These are phyloP conservation scores for Rostratula benghalensis DNA, from an alignment of 2,113 vertebrate species.

Conservation along the genomic window DNA sequence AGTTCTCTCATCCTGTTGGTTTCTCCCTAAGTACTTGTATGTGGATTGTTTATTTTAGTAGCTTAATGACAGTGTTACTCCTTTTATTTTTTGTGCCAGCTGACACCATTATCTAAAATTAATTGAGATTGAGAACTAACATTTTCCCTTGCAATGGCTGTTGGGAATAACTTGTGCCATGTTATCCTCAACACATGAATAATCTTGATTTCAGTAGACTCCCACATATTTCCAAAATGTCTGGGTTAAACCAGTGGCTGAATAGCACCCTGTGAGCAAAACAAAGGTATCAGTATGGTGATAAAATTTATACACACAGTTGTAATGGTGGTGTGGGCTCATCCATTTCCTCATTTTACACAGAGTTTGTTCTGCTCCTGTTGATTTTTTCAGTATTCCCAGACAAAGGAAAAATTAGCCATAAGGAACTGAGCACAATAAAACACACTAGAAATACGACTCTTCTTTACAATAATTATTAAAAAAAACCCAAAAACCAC, in stretches of 20 bases:
- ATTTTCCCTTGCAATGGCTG: not conserved
- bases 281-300: not conserved
- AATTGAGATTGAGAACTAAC: not conserved
- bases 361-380: not conserved
- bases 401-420: not conserved
- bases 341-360: not conserved
- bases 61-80: not conserved
- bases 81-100: not conserved
- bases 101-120: not conserved
- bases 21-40: not conserved
- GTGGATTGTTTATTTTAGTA: not conserved
- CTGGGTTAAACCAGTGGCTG: not conserved
- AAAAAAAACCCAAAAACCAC: not conserved
- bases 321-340: not conserved
- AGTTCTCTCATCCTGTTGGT: not conserved
- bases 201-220: not conserved
- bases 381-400: not conserved
- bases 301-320: not conserved
- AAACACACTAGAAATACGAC: not conserved
- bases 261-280: not conserved
- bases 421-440: not conserved
- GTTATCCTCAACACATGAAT: not conserved
- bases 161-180: not conserved
- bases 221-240: not conserved
- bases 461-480: not conserved